These are phyloP conservation scores for Aphaenogaster floridana DNA, from an alignment of 1,140 invertebrate genomes.

Conservation along the genomic window DNA sequence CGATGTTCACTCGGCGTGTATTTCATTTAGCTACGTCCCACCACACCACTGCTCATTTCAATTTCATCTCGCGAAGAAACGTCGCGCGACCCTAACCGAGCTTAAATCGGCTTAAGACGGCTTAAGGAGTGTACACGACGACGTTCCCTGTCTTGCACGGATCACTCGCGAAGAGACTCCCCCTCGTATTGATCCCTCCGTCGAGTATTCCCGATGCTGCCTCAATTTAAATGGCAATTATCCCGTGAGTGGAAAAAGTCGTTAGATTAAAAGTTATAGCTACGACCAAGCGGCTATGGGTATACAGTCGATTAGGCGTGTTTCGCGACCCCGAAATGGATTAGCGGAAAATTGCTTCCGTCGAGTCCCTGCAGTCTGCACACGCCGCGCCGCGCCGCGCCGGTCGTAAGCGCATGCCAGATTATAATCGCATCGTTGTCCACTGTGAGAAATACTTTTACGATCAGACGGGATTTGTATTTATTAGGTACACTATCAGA, in stretches of 20 bases:
- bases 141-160: conserved; percentile 23
- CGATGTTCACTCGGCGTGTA: conserved; percentile 33
- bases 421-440: not conserved
- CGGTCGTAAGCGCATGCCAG: not conserved
- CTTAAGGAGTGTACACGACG: conserved; percentile 68
- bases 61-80: conserved; percentile 74
- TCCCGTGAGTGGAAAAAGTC: conserved; percentile 71
- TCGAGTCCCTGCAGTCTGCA: not conserved
- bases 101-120: conserved; percentile 73
- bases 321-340: conserved; percentile 54
- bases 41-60: conserved; percentile 65
- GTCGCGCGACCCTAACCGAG: conserved; percentile 71
- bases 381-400: not conserved
- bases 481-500: not conserved
- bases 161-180: not conserved
- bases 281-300: not conserved
- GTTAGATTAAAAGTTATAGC: conserved; percentile 71
- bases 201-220: conserved; percentile 42
- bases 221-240: conserved; percentile 77
- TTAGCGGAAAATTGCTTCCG: conserved; percentile 48
- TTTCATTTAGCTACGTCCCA: conserved; percentile 63
- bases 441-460: not conserved
- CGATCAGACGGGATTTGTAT: not conserved
- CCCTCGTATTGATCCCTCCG: conserved; percentile 64
- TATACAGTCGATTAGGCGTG: conserved; percentile 66